phyloP scores from a whole-genome alignment of 2,888 invertebrate genomes.

The Aquatica leii region DNA sequence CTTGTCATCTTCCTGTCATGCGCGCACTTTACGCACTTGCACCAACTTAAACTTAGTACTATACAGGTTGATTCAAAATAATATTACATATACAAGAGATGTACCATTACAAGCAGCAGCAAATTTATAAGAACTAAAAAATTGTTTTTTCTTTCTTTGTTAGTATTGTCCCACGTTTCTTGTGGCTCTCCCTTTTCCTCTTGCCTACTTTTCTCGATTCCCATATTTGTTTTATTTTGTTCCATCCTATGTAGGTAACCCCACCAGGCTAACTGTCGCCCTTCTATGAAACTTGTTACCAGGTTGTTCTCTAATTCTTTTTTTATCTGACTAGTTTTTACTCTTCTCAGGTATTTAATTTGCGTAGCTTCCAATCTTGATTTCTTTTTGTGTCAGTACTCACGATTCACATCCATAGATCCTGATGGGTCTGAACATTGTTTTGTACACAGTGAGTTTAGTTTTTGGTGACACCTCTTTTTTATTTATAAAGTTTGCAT shows the following conservation, averaged over 20 bases:
- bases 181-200: no score
- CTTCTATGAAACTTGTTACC: no score
- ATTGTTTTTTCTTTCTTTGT: background rate
- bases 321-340: background rate
- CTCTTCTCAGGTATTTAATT: background rate
- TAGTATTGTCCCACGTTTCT: background rate
- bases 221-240: background rate
- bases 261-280: background rate
- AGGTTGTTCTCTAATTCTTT: no score
- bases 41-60: no score
- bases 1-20: no score
- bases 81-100: no score
- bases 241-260: background rate
- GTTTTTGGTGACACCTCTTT: background rate
- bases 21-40: no score
- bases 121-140: no score
- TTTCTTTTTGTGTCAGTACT: background rate
- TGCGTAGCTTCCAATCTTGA: background rate
- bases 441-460: background rate
- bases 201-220: background rate
- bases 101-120: no score
- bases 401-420: background rate
- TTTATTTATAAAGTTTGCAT: no score
- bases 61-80: no score
- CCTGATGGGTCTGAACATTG: background rate